Evolutionary conservation across 37 sponge, comb jelly and placozoan species (phyloP).

Genomic region (Trichoplax adhaerens): DNA sequence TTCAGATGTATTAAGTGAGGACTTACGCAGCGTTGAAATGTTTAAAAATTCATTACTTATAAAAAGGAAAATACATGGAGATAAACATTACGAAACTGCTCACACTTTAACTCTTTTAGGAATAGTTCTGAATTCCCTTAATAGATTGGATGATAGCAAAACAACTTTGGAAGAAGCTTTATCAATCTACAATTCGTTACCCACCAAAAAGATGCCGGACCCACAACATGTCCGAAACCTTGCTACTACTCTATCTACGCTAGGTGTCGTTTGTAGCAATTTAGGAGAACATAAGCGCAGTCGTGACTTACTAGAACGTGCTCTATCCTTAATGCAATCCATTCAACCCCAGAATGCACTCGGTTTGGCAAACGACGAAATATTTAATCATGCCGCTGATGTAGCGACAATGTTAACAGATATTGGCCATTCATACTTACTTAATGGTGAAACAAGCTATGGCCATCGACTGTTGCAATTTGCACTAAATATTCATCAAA

Average conservation of each 20-base stretch:
- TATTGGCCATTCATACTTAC: constrained; percentile 39
- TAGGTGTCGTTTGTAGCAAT: constrained; percentile 26
- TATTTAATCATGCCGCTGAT: constrained; percentile 20
- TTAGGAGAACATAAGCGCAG: constrained; percentile 25
- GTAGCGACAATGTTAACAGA: constrained; percentile 42
- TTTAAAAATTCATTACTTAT: too few species aligned
- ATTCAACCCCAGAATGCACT: constrained; percentile 8
- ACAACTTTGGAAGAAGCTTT: too few species aligned
- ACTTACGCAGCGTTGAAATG: too few species aligned
- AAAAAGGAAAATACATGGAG: too few species aligned
- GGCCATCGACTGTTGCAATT: constrained; percentile 51
- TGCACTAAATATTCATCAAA: constrained; percentile 12
- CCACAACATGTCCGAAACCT: constrained; percentile 3
- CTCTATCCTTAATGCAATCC: constrained; percentile 31
- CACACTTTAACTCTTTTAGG: too few species aligned
- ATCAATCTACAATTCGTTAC: too few species aligned
- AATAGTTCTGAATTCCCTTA: too few species aligned
- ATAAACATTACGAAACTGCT: too few species aligned
- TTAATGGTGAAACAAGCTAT: constrained; percentile 21
- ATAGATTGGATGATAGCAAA: too few species aligned
- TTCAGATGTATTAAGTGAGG: too few species aligned
- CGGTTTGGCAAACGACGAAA: constrained; percentile 1
- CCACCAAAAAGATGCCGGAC: too few species aligned
- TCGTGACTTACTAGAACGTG: constrained; percentile 26
- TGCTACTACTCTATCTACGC: constrained; percentile 23